Conservation (phyloP, 2,888 invertebrate genomes). For the Trilocha varians region DNA sequence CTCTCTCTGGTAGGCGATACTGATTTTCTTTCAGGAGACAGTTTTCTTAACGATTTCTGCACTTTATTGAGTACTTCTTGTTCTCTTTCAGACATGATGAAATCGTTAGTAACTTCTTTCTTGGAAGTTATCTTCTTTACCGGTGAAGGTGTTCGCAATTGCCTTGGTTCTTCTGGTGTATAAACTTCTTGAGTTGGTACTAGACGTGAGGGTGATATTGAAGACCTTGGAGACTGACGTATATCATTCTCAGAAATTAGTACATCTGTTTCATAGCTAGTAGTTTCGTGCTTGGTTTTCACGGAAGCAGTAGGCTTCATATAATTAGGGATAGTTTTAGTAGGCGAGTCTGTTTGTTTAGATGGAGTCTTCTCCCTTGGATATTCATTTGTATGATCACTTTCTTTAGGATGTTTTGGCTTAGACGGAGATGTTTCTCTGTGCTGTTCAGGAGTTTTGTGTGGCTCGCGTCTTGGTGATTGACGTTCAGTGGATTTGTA, state of each 20-base stretch:
- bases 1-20: conserved; percentile 39
- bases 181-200: conserved; percentile 10
- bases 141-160: conserved; percentile 28
- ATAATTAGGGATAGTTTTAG: conserved; percentile 3
- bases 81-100: conserved; percentile 48
- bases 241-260: not conserved
- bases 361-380: not conserved
- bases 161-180: conserved; percentile 20
- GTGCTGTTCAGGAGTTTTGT: not conserved
- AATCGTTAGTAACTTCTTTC: conserved; percentile 29
- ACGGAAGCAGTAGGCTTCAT: conserved; percentile 16
- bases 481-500: conserved; percentile 8
- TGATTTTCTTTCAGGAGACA: conserved; percentile 50
- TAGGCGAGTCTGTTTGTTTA: not conserved
- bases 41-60: conserved; percentile 48
- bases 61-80: conserved; percentile 52
- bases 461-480: not conserved
- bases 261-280: conserved; percentile 2
- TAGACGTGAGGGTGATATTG: conserved; percentile 12
- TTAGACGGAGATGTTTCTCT: conserved; percentile 2
- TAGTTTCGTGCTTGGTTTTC: conserved; percentile 16
- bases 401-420: conserved; percentile 8
- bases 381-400: not conserved
- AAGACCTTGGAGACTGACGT: not conserved
- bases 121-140: conserved; percentile 22